Base-by-base conservation (phyloP, 2,888 invertebrate species). In the Macaria liturata region DNA sequence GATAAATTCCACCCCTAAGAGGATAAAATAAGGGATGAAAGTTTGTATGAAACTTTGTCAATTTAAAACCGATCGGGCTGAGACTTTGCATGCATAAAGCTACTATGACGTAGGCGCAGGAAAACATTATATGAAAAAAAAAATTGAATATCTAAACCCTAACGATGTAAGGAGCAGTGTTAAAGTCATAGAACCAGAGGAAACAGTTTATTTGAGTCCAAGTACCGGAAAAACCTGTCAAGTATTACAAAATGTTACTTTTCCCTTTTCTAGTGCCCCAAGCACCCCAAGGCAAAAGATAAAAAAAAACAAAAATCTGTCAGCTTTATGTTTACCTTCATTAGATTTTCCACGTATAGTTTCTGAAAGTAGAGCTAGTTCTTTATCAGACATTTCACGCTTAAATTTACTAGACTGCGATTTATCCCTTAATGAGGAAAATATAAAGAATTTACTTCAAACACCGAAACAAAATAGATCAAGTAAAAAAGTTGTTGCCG, bases 331-430 rank as follows among this genome's bases (percentile, higher is more conserved):
- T 42, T 42, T n/a, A 42, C 42, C n/a, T n/a, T 42, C 42, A 42
- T 9, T 42, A n/a, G n/a, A 42, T 4, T 4, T 42, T 42, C 9
- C 42, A 42, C 9, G 4, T 9, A 9, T n/a, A 4, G 7, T 4
- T 42, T n/a, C 7, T n/a, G 42, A 42, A 42, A 42, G 42, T 42
- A 42, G 42, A 42, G 42, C 42, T 42, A n/a, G n/a, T 42, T 42
- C 42, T 42, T n/a, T 42, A 42, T 42, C 42, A 42, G 42, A 42
- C 7, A 42, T 42, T n/a, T 42, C 42, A 9, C n/a, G 42, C n/a
- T 42, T n/a, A 4, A 42, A 42, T 42, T 42, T 42, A 42, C n/a
- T 42, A n/a, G 42, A 42, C 42, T 42, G 42, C n/a, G 9, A 42
- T 42, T 1, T 42, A n/a, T n/a, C 7, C 4, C 42, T 42, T 9